Base-by-base conservation (phyloP, 2,797 vertebrate genomes). In the Rhodeus uyekii region DNA sequence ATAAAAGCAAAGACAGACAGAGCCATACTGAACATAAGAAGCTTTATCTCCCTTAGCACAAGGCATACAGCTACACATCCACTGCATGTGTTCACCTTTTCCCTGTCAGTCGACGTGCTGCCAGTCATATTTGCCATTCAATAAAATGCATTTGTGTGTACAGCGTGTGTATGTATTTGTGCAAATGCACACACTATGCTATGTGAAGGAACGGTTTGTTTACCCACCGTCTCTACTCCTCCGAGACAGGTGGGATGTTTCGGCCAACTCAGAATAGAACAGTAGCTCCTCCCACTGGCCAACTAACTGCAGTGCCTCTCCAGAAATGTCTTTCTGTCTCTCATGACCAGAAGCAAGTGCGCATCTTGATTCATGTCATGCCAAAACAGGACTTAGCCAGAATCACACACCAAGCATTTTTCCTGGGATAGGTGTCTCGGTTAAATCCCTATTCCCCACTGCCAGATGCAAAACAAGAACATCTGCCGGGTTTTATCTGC, bases 311-410 rank as follows among this genome's bases (percentile, higher is more conserved):
- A 73, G 16, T 63, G 46, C n/a, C 48, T 68, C 22, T 44, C 34
- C 44, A 24, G 44, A 48, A 4, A 1, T 24, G n/a, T n/a, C 67
- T 63, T 13, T 44, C 81, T 86, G 53, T 53, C 69, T 82, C 79
- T 71, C 27, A 80, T 84, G 78, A 69, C 39, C 38, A 44, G 69
- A 39, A 71, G 63, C 71, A 29, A 81, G 68, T 50, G 53, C 53
- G 50, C 50, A 82, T 86, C 76, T 67, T 61, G 60, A 83, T 85
- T 82, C 81, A 80, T 86, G 86, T 81, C 76, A 77, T 85, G 81
- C 76, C 83, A 81, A 78, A 85, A 27, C 74, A 55, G 53, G 76
- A 19, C 50, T 78, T 86, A 75, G 80, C 75, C 80, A 82, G 83
- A 84, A 86, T 60, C 12, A 84, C 53, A 60, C 81, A 84, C 75